Percentiles rank a stretch among this genome's conserved stretches.
Conservation (phyloP, 2,113 vertebrate species). For the Anthoscopus minutus region DNA sequence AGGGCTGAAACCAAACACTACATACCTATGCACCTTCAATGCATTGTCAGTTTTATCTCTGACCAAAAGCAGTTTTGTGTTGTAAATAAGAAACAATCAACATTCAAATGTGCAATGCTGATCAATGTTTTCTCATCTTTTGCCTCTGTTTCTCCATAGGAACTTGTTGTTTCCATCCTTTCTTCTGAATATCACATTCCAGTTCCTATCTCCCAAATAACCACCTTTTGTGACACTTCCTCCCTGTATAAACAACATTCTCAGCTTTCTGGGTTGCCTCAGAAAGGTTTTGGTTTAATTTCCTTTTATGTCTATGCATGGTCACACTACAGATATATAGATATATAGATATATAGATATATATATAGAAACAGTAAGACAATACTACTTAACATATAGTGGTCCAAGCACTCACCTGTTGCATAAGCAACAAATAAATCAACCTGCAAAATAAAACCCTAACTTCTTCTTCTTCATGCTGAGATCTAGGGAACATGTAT, state of each 20-base stretch:
- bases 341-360: not conserved
- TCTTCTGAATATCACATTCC: not conserved
- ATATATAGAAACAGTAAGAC: not conserved
- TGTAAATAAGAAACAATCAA: not conserved
- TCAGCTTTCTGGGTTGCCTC: not conserved
- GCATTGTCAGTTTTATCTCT: not conserved
- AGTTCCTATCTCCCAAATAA: not conserved
- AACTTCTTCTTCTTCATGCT: not conserved
- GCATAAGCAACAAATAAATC: conserved; percentile 34
- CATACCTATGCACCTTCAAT: not conserved
- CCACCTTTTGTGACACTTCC: not conserved
- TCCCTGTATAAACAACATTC: not conserved
- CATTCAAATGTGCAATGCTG: not conserved
- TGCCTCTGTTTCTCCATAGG: not conserved
- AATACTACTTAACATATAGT: not conserved
- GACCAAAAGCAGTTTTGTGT: not conserved
- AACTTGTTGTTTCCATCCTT: not conserved
- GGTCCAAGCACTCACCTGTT: not conserved
- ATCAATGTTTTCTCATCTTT: not conserved
- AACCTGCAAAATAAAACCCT: not conserved
- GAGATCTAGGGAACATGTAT: not conserved
- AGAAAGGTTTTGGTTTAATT: not conserved
- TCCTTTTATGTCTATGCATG: not conserved
- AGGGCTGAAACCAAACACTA: not conserved
- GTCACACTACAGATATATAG: not conserved